Conservation (phyloP, 1,140 invertebrate genomes). For the Meteorus sp. region DNA sequence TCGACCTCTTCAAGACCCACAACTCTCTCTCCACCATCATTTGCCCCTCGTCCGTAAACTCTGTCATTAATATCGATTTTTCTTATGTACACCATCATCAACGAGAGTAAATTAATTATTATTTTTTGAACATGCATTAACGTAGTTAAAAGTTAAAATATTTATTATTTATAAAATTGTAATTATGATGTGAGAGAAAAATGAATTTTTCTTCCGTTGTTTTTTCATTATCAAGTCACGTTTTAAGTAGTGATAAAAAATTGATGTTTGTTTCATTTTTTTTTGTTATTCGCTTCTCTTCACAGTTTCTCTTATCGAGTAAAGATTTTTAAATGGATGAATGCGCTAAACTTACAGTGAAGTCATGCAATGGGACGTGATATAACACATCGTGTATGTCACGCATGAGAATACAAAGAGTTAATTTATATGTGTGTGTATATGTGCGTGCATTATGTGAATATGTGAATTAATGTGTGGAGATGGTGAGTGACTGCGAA, state of each 20-base stretch:
- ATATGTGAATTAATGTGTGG: no score
- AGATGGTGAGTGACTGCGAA: background rate
- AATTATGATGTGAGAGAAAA: no score
- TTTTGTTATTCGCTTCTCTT: no score
- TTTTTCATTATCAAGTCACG: no score
- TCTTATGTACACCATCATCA: background rate
- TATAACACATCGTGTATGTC: slow-evolving; percentile 9
- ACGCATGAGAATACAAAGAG: slow-evolving; percentile 9
- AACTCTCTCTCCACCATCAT: background rate
- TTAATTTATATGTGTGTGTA: background rate
- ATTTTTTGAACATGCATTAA: no score
- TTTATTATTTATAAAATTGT: no score
- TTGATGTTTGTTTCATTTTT: no score
- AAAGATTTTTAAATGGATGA: slow-evolving; percentile 7
- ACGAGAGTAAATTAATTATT: background rate
- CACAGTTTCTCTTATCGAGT: background rate
- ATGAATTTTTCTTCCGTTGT: no score
- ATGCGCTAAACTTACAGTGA: background rate
- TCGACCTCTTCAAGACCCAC: slow-evolving; percentile 12
- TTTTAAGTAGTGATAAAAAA: no score
- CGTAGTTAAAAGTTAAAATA: background rate
- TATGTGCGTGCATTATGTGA: no score
- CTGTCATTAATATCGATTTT: slow-evolving; percentile 11
- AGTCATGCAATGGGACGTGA: slow-evolving; percentile 19
- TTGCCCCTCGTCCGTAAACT: background rate